Percentiles rank a stretch among this genome's conserved stretches.
These are phyloP conservation scores for Camponotus floridanus DNA, from an alignment of 1,140 invertebrate species.

Conservation along the genomic window DNA sequence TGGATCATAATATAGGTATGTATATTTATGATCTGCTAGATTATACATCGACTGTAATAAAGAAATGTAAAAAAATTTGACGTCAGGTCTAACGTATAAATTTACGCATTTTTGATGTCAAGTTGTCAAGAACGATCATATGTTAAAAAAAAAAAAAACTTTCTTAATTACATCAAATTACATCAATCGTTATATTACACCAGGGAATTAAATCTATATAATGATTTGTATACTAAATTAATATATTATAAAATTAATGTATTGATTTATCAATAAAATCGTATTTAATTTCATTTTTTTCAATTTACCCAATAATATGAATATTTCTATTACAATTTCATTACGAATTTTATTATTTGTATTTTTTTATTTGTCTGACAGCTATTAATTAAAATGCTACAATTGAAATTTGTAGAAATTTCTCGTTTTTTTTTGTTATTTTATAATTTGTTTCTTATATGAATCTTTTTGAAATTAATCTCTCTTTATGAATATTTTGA, in stretches of 20 bases:
- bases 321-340: background rate
- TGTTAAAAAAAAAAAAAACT: background rate
- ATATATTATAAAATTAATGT: background rate
- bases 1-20: background rate
- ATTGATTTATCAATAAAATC: background rate
- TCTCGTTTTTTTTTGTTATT: background rate
- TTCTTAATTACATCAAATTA: background rate
- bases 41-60: background rate
- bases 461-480: too few relatives aligned
- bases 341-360: background rate
- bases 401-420: background rate
- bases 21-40: background rate
- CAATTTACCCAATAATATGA: background rate
- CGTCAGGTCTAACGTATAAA: background rate
- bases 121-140: background rate
- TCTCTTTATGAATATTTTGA: too few relatives aligned
- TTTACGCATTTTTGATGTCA: constrained; percentile 11
- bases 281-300: background rate
- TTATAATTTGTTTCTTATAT: background rate
- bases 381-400: background rate
- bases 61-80: background rate
- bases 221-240: background rate
- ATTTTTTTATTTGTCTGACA: background rate
- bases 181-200: background rate
- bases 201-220: background rate